phyloP scores from a whole-genome alignment of 2,113 vertebrate genomes.

The Ardeotis arabs region DNA sequence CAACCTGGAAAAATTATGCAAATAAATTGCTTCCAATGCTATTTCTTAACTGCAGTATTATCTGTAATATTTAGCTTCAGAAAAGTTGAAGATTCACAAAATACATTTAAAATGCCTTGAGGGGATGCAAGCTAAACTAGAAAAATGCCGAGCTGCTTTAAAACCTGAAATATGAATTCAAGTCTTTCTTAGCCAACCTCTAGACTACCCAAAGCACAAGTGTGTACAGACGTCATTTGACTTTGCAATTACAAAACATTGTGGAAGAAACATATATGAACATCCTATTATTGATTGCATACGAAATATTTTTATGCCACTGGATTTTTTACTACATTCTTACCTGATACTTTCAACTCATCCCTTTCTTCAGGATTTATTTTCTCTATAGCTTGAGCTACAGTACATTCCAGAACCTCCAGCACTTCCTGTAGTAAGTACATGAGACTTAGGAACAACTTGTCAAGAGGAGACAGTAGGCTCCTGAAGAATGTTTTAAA shows the following conservation, averaged over 20 bases:
- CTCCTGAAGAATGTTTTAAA: background rate
- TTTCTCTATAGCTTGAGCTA: constrained; percentile 85
- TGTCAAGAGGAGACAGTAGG: background rate
- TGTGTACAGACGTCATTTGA: background rate
- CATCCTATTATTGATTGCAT: background rate
- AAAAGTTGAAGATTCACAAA: background rate
- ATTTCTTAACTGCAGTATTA: background rate
- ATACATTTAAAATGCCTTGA: background rate
- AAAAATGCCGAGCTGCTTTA: background rate
- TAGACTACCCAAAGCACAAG: background rate
- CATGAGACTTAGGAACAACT: constrained; percentile 41
- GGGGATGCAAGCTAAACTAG: background rate
- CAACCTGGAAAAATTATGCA: constrained; percentile 15
- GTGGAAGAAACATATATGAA: background rate
- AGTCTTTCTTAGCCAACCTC: background rate
- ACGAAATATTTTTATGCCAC: background rate
- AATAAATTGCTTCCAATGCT: constrained; percentile 39
- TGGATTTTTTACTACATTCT: background rate
- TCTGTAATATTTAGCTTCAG: background rate
- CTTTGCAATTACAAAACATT: background rate
- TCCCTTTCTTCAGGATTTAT: constrained; percentile 96
- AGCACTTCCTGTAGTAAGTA: constrained; percentile 80
- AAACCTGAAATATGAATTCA: background rate
- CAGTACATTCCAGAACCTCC: constrained; percentile 85
- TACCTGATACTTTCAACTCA: constrained; percentile 96